Evolutionary conservation across 2,113 vertebrate species (phyloP).

Genomic region (human (Homo sapiens)): GRCh38 chr12:95510501-95511000

Average conservation of each 20-base stretch:
- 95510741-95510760: not conserved
- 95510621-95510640: not conserved
- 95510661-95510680: not conserved
- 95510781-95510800: not conserved
- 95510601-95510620: not conserved
- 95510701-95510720: not conserved
- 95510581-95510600: not conserved
- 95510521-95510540: not conserved
- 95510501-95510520: not conserved
- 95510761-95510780: not conserved
- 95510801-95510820: constrained; percentile 29
- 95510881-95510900: not conserved
- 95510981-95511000: not conserved
- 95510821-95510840: not conserved
- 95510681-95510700: not conserved
- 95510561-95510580: too few species aligned
- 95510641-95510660: not conserved
- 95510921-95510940: not conserved
- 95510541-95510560: not conserved
- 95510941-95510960: too few species aligned
- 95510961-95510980: not conserved
- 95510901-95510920: not conserved
- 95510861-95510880: not conserved
- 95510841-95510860: not conserved
- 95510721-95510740: not conserved